Evolutionary conservation across 2,888 invertebrate species (phyloP), one percentile per base, ranked within the genome.

Genomic region (Nemoura dubitans): DNA sequence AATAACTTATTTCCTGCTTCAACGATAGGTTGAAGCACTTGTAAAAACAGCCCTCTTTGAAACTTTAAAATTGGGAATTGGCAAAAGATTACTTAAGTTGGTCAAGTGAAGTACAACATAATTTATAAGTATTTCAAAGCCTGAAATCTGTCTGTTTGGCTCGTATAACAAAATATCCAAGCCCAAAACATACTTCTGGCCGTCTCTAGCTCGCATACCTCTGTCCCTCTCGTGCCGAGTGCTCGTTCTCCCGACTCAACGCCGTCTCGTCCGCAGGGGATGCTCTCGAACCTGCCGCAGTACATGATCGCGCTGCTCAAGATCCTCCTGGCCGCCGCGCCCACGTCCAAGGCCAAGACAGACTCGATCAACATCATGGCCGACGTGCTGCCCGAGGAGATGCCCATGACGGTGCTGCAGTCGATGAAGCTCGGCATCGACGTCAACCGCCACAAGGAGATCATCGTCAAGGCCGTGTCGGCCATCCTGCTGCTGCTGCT

Each of bases 311-410:
- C 98, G 28, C 91, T 99, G 86, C 92, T 99, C 85, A 99, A 99
- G 93, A 98, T 99, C 89, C 93, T 99, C 87, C 93, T 99, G 87
- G 99, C 99, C 42, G 99, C 99, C 86, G 98, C 99, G 59, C 99
- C 99, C 3, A 99, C 99, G n/a, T 98, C 98, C n/a, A 99, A 98
- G 92, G 96, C 97, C 5, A 99, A 99, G 93, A 97, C 96, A 14
- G 99, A 99, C 91, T 98, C 99, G 85, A 98, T 99, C 90, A 99
- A 99, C 92, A 99, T 99, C 81, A 96, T 99, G 95, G 97, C 98
- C 77, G 99, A 99, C 92, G 97, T 99, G 84, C 92, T 99, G 89
- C 99, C 99, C 0, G 98, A 98, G 92, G 98, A 98, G 93, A 98
- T 98, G 98, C 98, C 98, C 82, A 96, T 98, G 94, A 98, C 98